These are phyloP conservation scores for Brachyistius frenatus DNA, from an alignment of 2,113 vertebrate genomes.

Conservation along the genomic window DNA sequence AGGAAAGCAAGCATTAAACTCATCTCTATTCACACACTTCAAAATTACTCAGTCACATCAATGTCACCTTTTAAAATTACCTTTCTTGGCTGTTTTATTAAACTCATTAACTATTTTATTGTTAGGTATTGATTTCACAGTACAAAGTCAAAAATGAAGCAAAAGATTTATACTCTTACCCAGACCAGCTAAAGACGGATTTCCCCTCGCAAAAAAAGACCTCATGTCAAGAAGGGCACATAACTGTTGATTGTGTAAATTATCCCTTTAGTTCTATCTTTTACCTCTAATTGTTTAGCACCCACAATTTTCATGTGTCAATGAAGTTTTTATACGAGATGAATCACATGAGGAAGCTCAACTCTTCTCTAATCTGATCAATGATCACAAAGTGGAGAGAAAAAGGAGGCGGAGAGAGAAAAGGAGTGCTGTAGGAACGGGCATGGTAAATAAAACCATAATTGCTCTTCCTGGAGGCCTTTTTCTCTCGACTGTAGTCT, in stretches of 20 bases:
- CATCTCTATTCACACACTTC: conserved; percentile 50
- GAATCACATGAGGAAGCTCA: conserved; percentile 42
- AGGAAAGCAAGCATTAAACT: conserved; percentile 59
- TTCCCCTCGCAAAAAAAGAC: conserved; percentile 43
- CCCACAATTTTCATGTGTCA: conserved; percentile 26
- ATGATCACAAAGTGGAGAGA: conserved; percentile 64
- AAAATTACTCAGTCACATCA: conserved; percentile 9
- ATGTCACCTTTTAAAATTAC: conserved; percentile 24
- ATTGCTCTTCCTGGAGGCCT: conserved; percentile 81
- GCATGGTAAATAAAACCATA: conserved; percentile 80
- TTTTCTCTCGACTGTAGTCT: conserved; percentile 71
- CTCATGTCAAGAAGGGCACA: not conserved
- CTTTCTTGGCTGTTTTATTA: conserved; percentile 8
- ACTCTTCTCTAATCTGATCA: conserved; percentile 56
- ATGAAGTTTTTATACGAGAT: conserved; percentile 45
- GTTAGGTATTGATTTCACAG: conserved; percentile 22
- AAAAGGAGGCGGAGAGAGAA: conserved; percentile 26
- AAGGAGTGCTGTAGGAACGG: conserved; percentile 51
- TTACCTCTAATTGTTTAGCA: conserved; percentile 48
- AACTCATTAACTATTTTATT: conserved; percentile 16
- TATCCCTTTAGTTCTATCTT: conserved; percentile 48
- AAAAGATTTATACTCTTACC: conserved; percentile 1
- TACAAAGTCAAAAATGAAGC: conserved; percentile 28
- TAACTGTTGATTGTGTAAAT: conserved; percentile 43
- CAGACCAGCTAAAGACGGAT: conserved; percentile 34